Percentiles rank a stretch among this genome's conserved stretches.
These are phyloP conservation scores for human (Homo sapiens) DNA, from an alignment of 2,113 vertebrate species.

Conservation along the genomic window GRCh38 chr5:104588001-104588500, in stretches of 20 bases:
- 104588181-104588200: neutral
- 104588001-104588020: neutral
- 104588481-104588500: neutral
- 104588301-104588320: neutral
- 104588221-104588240: neutral
- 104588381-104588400: neutral
- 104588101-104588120: neutral
- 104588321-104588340: neutral
- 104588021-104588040: neutral
- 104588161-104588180: neutral
- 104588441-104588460: neutral
- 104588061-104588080: neutral
- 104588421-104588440: neutral
- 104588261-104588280: neutral
- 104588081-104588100: neutral
- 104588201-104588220: neutral
- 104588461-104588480: neutral
- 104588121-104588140: neutral
- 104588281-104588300: neutral
- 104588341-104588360: neutral
- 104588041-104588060: neutral
- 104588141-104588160: neutral
- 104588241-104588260: neutral
- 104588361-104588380: neutral
- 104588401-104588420: neutral